Base-by-base conservation (phyloP, 2,113 vertebrate genomes). In the Lepisosteus osseus region DNA sequence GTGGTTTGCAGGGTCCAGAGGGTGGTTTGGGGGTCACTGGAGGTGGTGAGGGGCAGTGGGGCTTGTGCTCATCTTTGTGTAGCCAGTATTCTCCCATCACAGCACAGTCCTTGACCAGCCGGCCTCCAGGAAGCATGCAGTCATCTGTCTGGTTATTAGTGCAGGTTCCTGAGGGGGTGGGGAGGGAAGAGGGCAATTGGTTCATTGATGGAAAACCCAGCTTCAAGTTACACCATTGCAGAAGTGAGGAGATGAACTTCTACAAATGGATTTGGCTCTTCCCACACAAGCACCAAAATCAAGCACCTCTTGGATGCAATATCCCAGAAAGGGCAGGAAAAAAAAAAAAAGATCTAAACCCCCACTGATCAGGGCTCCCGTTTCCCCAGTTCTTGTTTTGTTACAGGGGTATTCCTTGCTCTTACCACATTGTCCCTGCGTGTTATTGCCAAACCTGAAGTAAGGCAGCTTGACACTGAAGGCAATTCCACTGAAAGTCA, bases 371-470 rank as follows among this genome's bases (percentile, higher is more conserved):
- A 29, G 29, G 29, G 29, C 29, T 29, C 29, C 29, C 29, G 29
- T 29, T 29, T 29, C 29, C 29, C 29, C 29, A 29, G 2, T 29
- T 29, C 29, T 29, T 29, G 29, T 29, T 29, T 29, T 29, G 29
- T 29, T 29, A 29, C 29, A 29, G 29, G 29, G 29, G 29, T 29
- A 29, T 29, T 29, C 29, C 29, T 29, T 29, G 29, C 17, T 65
- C 86, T 84, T 81, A 99, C 97, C 97, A 73, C 97, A 99, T 56
- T 97, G 97, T 71, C 97, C 97, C 45, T 95, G 89, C 17, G 95
- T 98, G 80, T 99, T 99, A 69, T 85, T 87, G 59, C 93, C 93
- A 72, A 99, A 99, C 11, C 68, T 8, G 4, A 56, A 3, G 83
- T 83, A 90, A 7, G 96, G 94, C 86, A 99, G 83, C 43, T 54